A percentile compares a stretch with the other conserved stretches of the same genome.
Conservation (phyloP, 1,140 invertebrate species). For the Ruditapes philippinarum region DNA sequence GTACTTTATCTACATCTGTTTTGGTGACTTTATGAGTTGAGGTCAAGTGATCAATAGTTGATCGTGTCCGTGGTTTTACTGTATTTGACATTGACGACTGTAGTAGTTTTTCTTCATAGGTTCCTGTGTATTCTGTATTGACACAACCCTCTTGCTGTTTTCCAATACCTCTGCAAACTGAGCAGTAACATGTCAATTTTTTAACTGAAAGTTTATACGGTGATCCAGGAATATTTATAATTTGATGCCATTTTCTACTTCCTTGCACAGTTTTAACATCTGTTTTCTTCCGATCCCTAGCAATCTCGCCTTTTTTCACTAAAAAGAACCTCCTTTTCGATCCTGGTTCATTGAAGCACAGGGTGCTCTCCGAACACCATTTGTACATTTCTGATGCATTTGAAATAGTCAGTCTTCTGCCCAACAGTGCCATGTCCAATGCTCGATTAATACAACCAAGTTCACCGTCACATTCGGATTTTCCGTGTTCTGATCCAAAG, state of each 20-base stretch:
- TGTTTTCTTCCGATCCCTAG: not conserved
- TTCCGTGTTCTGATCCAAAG: conserved; percentile 26
- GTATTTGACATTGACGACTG: not conserved
- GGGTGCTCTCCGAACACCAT: not conserved
- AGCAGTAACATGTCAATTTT: conserved; percentile 27
- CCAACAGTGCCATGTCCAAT: not conserved
- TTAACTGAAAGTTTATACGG: not conserved
- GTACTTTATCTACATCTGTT: not conserved
- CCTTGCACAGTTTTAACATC: not conserved
- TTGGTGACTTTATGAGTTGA: not conserved
- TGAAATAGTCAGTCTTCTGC: not conserved
- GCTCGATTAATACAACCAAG: not conserved
- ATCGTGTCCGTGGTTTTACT: not conserved
- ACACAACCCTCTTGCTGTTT: not conserved
- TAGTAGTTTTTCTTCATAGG: not conserved
- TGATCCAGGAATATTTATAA: not conserved
- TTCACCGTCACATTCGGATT: not conserved
- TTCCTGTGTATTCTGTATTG: not conserved
- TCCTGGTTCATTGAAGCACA: not conserved
- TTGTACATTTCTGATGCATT: not conserved
- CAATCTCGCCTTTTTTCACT: not conserved
- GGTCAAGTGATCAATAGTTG: not conserved
- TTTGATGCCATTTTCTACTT: conserved; percentile 23
- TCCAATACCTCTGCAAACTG: not conserved
- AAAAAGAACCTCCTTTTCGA: conserved; percentile 19